Evolutionary conservation across 2,888 invertebrate genomes (phyloP), one percentile per base, ranked within the genome.

Genomic region (Oligia strigilis): DNA sequence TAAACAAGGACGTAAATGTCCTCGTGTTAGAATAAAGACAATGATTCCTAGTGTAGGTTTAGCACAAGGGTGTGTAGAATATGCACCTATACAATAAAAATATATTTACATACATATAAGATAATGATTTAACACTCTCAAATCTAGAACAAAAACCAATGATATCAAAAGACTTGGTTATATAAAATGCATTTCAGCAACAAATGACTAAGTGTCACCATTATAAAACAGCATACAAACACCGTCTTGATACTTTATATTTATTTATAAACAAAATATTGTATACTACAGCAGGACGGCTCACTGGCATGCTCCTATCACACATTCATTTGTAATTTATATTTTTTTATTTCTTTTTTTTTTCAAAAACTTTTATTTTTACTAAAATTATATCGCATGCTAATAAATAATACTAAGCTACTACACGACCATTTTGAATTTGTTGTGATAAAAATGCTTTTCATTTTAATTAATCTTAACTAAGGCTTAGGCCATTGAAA

Each of bases 381-480:
- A 88, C 88, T 90, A 89, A 93, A 91, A 92, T 92, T 93, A 92
- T 95, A 95, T 88, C 92, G 95, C 96, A 96, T 96, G 96, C 97
- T 96, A 96, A 96, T 96, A 96, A 96, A 96, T 96, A 95, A 95
- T 93, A 93, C 95, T 95, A 96, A 94, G 93, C 95, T 95, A 94
- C 89, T 86, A 86, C 88, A 90, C 91, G 85, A 87, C 91, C 92
- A 89, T 91, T 91, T 92, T 92, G 93, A 93, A 92, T 92, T 90
- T 88, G 86, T 87, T 86, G 88, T 86, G 80, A 78, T 81, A 84
- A 79, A 84, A 83, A 83, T 78, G 72, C 58, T 82, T 80, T 81
- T 43, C 71, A 82, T 80, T 67, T 29, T 43, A 80, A 82, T 78
- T 69, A 75, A 83, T 80, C 60, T 78, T 78, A 79, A 80, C 67